Percentiles rank a stretch among this genome's conserved stretches.
Conservation (phyloP, 2,797 vertebrate genomes). For the Chaetodon trifasciatus region DNA sequence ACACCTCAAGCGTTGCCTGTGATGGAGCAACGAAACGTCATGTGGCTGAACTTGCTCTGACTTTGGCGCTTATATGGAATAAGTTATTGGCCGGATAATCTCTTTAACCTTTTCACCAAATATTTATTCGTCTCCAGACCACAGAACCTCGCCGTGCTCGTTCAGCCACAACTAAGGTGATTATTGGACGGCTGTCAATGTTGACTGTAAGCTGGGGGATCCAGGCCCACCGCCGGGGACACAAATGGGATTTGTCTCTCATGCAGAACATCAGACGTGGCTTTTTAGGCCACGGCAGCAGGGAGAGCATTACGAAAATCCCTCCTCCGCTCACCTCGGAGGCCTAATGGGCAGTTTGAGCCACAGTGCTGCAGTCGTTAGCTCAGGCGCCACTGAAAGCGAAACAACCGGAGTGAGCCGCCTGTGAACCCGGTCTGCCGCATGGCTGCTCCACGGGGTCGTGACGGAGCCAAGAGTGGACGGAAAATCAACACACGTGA, state of each 20-base stretch:
- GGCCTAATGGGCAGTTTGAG: conserved; percentile 37
- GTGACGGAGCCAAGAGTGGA: background rate
- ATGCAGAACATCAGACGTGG: conserved; percentile 59
- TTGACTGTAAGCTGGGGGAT: conserved; percentile 54
- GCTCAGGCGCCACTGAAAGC: conserved; percentile 10
- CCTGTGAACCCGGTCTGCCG: background rate
- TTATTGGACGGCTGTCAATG: conserved; percentile 50
- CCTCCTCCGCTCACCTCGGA: conserved; percentile 43
- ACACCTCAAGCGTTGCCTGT: background rate
- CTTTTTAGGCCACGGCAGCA: conserved; percentile 42
- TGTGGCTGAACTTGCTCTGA: conserved; percentile 15
- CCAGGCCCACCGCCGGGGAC: conserved; percentile 37
- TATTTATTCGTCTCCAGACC: conserved; percentile 55
- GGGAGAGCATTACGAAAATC: conserved; percentile 33
- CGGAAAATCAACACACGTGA: background rate
- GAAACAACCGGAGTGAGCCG: conserved; percentile 29
- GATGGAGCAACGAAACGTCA: background rate
- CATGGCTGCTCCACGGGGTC: background rate
- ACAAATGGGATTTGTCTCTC: conserved; percentile 64
- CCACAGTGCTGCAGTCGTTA: conserved; percentile 31
- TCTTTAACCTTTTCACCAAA: conserved; percentile 56
- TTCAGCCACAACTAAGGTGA: conserved; percentile 66
- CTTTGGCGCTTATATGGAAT: conserved; percentile 36
- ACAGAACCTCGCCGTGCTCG: conserved; percentile 28
- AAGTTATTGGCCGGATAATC: conserved; percentile 50